Base-by-base conservation (phyloP, 2,113 vertebrate genomes). In the Monopterus albus region DNA sequence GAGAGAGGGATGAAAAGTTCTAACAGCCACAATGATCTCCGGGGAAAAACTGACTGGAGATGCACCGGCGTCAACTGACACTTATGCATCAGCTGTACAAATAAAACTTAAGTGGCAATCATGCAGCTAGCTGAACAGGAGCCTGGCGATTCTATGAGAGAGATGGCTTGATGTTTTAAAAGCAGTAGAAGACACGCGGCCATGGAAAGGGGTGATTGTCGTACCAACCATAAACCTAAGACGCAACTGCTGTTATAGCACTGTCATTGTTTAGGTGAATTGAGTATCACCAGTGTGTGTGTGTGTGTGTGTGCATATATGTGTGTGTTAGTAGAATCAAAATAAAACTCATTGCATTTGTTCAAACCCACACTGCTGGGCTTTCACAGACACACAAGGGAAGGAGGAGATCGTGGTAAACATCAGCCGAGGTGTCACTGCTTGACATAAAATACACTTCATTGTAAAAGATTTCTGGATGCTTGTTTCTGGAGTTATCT, bases 211-310 rank as follows among this genome's bases (percentile, higher is more conserved):
- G 80, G 78, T 72, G 84, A 82, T 58, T 83, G 78, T 55, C 49
- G 29, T 40, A 55, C 60, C 42, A 52, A 49, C 62, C 72, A 59
- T 78, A 84, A 81, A 75, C 61, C 79, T 49, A 39, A 31, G 55
- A 87, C 71, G 83, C 75, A 78, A 75, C 50, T 38, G 50, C 65
- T 80, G 76, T 72, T 86, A 83, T 83, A 86, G 79, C 86, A 72
- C 79, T 81, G 83, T 84, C 81, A 83, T 60, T 10, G 64, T 38
- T 21, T 58, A 65, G 59, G 62, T 70, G 79, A 77, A 74, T 77
- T 63, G 52, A 21, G 14, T 2, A 59, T 60, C 79, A 2, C 57
- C 75, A 53, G 21, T 51, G 25, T 25, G 36, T 12, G 40, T 26
- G 65, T n/a, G 47, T 42, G 35, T 17, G 45, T 1, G 17, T 15